Conservation (phyloP, 2,113 vertebrate genomes). For the Actinemys pallida region DNA sequence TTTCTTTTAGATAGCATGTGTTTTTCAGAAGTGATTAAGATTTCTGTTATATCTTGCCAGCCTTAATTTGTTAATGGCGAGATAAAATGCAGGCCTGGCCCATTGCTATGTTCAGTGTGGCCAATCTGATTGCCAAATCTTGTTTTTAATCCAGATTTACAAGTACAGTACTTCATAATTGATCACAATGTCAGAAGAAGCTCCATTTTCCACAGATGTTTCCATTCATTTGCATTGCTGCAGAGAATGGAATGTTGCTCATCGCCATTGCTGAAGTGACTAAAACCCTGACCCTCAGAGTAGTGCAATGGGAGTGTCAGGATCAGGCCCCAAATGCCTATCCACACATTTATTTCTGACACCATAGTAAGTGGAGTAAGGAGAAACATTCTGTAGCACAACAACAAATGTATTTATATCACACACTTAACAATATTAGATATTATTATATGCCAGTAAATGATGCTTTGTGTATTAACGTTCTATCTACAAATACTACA, state of each 20-base stretch:
- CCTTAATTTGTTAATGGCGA: neutral
- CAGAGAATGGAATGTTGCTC: neutral
- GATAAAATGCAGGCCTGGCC: neutral
- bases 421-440: neutral
- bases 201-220: neutral
- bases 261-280: neutral
- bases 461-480: neutral
- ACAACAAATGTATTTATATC: neutral
- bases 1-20: neutral
- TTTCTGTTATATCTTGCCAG: neutral
- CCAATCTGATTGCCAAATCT: neutral
- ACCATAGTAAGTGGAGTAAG: neutral
- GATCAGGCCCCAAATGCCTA: neutral
- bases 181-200: neutral
- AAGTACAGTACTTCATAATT: neutral
- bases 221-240: neutral
- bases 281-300: neutral
- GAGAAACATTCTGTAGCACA: constrained; percentile 3
- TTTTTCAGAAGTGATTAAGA: neutral
- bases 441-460: neutral
- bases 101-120: neutral
- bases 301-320: neutral
- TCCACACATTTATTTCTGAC: neutral
- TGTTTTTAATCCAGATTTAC: neutral
- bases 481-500: neutral